These are phyloP conservation scores for Drosophila lacteicornis DNA, from an alignment of 1,140 invertebrate genomes.

Conservation along the genomic window DNA sequence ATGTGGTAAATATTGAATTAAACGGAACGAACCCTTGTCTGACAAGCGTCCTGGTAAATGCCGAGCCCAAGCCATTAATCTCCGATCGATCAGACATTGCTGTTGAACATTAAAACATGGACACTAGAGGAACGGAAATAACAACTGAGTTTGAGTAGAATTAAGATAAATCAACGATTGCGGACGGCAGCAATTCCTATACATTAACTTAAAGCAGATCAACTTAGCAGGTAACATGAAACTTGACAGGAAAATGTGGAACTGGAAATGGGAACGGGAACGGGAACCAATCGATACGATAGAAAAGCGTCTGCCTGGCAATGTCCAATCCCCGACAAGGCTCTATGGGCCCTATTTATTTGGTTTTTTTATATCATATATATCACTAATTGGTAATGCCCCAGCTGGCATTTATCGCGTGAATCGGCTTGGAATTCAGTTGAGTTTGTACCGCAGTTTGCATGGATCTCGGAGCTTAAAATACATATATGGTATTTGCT, in stretches of 20 bases:
- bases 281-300: constrained; percentile 1
- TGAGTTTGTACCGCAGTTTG: constrained; percentile 76
- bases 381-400: constrained; percentile 42
- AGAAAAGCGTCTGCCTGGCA: constrained; percentile 31
- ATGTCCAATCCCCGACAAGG: constrained; percentile 34
- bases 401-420: constrained; percentile 7
- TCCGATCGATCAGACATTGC: constrained; percentile 30
- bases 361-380: neutral
- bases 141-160: constrained; percentile 3
- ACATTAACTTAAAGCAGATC: constrained; percentile 17
- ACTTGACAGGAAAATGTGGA: constrained; percentile 1
- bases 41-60: constrained; percentile 30
- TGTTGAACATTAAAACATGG: constrained; percentile 19
- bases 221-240: constrained; percentile 22
- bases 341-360: neutral
- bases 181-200: constrained; percentile 72
- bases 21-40: constrained; percentile 30
- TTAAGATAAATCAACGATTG: constrained; percentile 53
- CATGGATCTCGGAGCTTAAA: constrained; percentile 55
- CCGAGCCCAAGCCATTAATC: constrained; percentile 17
- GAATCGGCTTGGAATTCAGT: constrained; percentile 38
- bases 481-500: constrained; percentile 11
- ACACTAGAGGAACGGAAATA: constrained; percentile 12
- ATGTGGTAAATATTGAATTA: constrained; percentile 14
- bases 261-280: constrained; percentile 1